A percentile compares a stretch with the other conserved stretches of the same genome.
Evolutionary conservation across 2,113 vertebrate species (phyloP).

Genomic region (Halichoerus grypus): DNA sequence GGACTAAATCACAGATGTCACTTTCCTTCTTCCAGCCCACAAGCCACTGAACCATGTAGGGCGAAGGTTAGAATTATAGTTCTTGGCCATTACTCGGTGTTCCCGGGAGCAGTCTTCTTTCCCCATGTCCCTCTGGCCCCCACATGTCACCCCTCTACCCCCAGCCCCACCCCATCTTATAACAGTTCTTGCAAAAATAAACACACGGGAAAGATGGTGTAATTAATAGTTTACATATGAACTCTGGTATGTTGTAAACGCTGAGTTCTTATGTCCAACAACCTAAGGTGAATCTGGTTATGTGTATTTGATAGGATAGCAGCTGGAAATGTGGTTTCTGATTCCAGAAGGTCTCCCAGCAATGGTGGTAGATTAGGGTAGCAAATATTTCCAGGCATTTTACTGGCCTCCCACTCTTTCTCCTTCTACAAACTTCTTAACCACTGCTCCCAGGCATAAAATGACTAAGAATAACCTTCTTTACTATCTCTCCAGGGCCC

Average conservation of each 20-base stretch:
- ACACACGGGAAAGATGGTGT: neutral
- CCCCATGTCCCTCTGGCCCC: neutral
- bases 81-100: conserved; percentile 2
- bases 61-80: conserved; percentile 64
- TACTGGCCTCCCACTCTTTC: neutral
- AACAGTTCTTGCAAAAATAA: conserved; percentile 52
- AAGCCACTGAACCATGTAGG: conserved; percentile 61
- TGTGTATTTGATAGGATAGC: neutral
- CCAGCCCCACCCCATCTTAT: neutral
- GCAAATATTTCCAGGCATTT: neutral
- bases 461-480: neutral
- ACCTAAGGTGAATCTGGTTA: neutral
- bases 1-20: conserved; percentile 71
- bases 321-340: conserved; percentile 3
- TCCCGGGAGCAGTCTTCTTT: conserved; percentile 40
- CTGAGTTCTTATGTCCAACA: neutral
- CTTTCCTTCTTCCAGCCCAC: conserved; percentile 61
- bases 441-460: neutral
- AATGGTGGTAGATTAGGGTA: neutral
- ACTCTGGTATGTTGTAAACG: conserved; percentile 49
- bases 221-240: neutral
- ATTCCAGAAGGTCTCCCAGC: neutral
- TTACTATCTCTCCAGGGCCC: neutral
- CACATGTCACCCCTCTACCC: neutral
- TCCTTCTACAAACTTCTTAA: neutral